phyloP scores from a whole-genome alignment of 2,113 vertebrate genomes.

The Pedionomus torquatus region DNA sequence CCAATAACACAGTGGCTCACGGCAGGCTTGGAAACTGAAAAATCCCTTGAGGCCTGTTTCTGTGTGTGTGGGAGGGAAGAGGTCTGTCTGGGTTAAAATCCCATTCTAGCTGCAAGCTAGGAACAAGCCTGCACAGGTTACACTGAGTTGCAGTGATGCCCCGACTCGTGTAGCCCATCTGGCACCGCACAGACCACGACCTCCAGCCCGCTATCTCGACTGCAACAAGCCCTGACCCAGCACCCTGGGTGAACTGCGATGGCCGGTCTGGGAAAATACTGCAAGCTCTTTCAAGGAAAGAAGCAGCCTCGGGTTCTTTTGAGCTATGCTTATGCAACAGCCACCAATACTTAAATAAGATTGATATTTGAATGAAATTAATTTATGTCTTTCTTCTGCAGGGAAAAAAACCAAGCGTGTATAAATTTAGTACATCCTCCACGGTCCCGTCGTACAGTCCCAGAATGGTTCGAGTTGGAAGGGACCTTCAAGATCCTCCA shows the following conservation, averaged over 20 bases:
- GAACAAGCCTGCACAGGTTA: not conserved
- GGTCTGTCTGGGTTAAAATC: not conserved
- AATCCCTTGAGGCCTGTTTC: not conserved
- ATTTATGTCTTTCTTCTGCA: not conserved
- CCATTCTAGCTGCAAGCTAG: not conserved
- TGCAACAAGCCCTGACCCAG: not conserved
- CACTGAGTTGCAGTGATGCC: not conserved
- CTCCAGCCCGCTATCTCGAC: not conserved
- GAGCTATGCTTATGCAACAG: not conserved
- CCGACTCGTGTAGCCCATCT: fast-evolving
- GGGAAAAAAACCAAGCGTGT: too few species aligned
- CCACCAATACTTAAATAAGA: not conserved
- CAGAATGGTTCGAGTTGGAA: too few species aligned
- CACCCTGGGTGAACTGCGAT: fast-evolving
- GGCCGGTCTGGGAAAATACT: not conserved
- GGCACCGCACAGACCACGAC: fast-evolving
- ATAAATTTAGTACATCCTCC: not conserved
- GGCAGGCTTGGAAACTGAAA: not conserved
- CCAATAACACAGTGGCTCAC: not conserved
- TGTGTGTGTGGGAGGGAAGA: not conserved
- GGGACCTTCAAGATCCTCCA: too few species aligned
- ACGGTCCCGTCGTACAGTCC: not conserved
- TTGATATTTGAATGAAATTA: not conserved
- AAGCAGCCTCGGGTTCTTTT: not conserved
- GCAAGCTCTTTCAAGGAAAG: not conserved